Evolutionary conservation across 2,113 vertebrate genomes (phyloP).

Genomic region (Dryoscopus gambensis): DNA sequence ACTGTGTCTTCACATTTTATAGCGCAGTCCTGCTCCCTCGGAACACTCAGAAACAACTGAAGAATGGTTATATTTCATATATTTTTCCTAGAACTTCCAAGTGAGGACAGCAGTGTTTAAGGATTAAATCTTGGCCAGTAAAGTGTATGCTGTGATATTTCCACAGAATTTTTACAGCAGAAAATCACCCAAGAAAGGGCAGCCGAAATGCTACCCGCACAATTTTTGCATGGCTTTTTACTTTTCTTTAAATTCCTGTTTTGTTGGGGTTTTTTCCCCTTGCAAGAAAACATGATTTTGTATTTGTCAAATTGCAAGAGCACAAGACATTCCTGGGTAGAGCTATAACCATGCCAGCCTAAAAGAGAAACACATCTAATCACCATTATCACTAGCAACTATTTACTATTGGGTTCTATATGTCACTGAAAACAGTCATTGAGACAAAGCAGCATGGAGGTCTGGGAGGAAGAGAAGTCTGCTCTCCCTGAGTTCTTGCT

Average conservation of each 20-base stretch:
- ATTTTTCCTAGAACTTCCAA: not conserved
- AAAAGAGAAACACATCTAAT: not conserved
- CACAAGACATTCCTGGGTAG: not conserved
- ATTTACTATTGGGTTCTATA: fast-evolving
- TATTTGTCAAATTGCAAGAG: not conserved
- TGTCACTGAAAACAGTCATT: not conserved
- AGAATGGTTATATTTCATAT: not conserved
- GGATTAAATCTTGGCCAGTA: not conserved
- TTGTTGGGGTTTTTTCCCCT: not conserved
- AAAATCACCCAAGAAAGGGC: not conserved
- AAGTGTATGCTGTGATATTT: not conserved
- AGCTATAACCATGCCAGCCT: not conserved
- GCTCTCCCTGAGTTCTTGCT: fast-evolving
- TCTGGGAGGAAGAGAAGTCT: not conserved
- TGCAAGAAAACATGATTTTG: not conserved
- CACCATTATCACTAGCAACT: not conserved
- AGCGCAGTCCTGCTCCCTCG: not conserved
- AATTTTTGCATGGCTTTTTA: not conserved
- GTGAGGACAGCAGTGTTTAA: not conserved
- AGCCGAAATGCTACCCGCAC: not conserved
- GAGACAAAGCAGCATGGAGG: fast-evolving
- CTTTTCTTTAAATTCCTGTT: not conserved
- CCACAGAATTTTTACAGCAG: not conserved
- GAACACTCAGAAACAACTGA: not conserved
- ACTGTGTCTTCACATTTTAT: not conserved